Base-by-base conservation (phyloP, 2,888 invertebrate species). In the Branchellion lobata region DNA sequence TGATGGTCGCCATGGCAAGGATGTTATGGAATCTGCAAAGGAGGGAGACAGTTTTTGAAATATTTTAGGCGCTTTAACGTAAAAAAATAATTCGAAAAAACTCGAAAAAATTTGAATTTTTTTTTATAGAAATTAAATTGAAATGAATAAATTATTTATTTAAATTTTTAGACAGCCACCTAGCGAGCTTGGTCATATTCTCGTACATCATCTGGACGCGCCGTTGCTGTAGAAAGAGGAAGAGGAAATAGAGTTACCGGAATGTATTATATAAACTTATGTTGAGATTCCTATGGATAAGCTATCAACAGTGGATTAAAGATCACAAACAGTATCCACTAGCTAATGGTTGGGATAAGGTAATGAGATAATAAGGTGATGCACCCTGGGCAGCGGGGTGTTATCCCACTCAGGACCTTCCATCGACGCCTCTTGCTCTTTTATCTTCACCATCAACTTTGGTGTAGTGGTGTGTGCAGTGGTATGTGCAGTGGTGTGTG, bases 1-100 rank as follows among this genome's bases (percentile, higher is more conserved):
- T 91, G 81, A 95, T 93, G 0, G 96, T 97, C 87, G 94, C 93
- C 78, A 92, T 91, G 0, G 95, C 95, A 81, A 96, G 90, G 83
- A 96, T 93, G 88, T 96, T 96, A 88, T 96, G 94, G 88, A 95
- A 95, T 81, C 90, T 86, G 29, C 96, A 95, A 84, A 94, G 88
- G 91, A 92, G 92, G 21, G 40, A 34, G 31, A 57, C 36, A 18
- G 18, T 47, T 8, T 14, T 47, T 47, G 47, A 47, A 47, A 47
- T 47, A 47, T 14, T 47, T 14, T 8, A 47, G 47, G 47, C 11
- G 8, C 11, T 18, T 47, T 18, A 47, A 47, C 8, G 18, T n/a
- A n/a, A n/a, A n/a, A n/a, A n/a, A n/a, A n/a, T n/a, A n/a, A n/a
- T n/a, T n/a, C n/a, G n/a, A n/a, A n/a, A n/a, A n/a, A n/a, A n/a